Conservation (phyloP, 2,113 vertebrate genomes). For the zebrafish (Danio rerio) region DNA sequence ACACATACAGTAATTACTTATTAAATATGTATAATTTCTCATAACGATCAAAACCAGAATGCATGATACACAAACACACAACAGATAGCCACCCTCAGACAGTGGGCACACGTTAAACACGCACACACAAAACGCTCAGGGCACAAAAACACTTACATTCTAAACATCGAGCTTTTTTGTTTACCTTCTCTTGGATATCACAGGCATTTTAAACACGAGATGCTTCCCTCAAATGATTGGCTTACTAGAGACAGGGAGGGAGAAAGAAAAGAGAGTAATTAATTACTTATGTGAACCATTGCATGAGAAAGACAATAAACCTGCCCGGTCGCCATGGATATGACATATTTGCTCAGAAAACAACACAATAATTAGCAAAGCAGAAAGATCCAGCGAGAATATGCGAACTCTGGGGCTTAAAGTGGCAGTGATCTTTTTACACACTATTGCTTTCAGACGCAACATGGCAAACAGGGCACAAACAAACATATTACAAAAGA, state of each 20-base stretch:
- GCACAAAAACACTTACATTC: constrained; percentile 42
- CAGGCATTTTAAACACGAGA: constrained; percentile 83
- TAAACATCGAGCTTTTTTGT: constrained; percentile 72
- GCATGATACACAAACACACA: not conserved
- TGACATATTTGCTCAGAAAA: constrained; percentile 99
- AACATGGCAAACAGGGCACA: constrained; percentile 68
- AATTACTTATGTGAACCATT: constrained; percentile 99
- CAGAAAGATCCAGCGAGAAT: constrained; percentile 99
- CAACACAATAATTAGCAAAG: constrained; percentile 99
- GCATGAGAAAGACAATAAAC: constrained; percentile 99
- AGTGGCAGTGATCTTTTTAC: constrained; percentile 91
- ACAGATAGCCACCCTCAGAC: not conserved
- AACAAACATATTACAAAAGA: constrained; percentile 52
- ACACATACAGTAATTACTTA: constrained; percentile 3
- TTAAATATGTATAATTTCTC: constrained; percentile 26
- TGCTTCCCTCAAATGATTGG: constrained; percentile 99
- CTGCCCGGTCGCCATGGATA: constrained; percentile 99
- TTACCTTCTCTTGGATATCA: constrained; percentile 93
- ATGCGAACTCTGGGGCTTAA: constrained; percentile 98
- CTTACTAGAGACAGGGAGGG: constrained; percentile 89
- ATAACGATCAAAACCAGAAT: not conserved
- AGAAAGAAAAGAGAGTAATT: constrained; percentile 90
- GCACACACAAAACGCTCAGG: not conserved
- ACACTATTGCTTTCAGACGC: constrained; percentile 68
- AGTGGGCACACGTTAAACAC: not conserved